Evolutionary conservation across 2,888 invertebrate genomes (phyloP), one percentile per base, ranked within the genome.

Genomic region (Drosophila quinaria): DNA sequence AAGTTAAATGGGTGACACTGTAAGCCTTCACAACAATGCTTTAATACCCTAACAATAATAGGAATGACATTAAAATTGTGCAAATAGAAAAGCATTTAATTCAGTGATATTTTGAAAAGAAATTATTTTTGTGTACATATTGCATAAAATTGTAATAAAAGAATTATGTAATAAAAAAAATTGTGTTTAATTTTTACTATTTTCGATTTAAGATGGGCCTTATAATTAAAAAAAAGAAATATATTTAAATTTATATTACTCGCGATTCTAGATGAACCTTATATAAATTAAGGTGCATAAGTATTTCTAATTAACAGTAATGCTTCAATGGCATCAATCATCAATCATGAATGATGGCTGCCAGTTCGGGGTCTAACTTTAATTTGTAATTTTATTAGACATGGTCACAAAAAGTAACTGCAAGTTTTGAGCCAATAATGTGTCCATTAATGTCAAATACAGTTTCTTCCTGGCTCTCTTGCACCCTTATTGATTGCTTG

Each of bases 341-440:
- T 85, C 85, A 89, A 89, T 85, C 85, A 87, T 84, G 66, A 60
- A 70, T 69, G 79, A 81, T 69, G 70, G 44, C 63, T 70, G 81
- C 49, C 70, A 63, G 51, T 70, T 61, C 42, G 22, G 69, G 13
- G 60, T 70, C 66, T 64, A 63, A 76, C 73, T 81, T 79, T 51
- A 81, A 87, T 84, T 84, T 81, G 81, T 79, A 81, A 85, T 89
- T 81, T 89, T 65, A 89, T 87, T 87, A 74, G 82, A 52, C 37
- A 8, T 17, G 42, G 46, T 55, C 59, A 44, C 59, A 60, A 55
- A 60, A 54, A 17, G 63, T 51, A 29, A 67, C 13, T 80, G 65
- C 60, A 69, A 80, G 61, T 68, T 80, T 71, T 58, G 39, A 58
- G 42, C 31, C 37, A 58, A 61, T 47, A 37, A 60, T 61, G 44